These are phyloP conservation scores for Machimus rusticus DNA, from an alignment of 2,888 invertebrate species.

Conservation along the genomic window DNA sequence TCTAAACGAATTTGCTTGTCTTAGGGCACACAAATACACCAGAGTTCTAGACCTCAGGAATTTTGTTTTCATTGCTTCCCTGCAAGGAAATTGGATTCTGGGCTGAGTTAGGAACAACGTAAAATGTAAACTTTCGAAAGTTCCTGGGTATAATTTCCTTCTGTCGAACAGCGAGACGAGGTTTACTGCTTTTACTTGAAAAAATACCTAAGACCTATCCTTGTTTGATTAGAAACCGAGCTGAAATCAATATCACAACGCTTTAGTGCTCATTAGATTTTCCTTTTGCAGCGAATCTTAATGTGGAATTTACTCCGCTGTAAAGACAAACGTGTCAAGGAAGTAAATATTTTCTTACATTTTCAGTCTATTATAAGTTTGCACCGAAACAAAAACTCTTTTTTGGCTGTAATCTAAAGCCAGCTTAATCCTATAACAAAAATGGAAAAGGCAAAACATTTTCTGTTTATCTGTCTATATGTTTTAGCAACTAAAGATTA, in stretches of 20 bases:
- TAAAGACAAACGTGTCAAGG: not conserved
- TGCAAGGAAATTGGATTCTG: not conserved
- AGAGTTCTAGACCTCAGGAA: not conserved
- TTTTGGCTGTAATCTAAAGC: too few relatives aligned
- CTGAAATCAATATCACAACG: not conserved
- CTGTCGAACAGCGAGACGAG: not conserved
- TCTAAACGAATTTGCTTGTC: not conserved
- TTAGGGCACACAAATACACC: not conserved
- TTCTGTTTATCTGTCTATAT: too few relatives aligned
- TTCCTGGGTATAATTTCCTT: not conserved
- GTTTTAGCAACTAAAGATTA: too few relatives aligned
- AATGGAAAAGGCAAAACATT: too few relatives aligned
- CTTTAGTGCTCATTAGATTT: not conserved
- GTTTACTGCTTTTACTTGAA: not conserved
- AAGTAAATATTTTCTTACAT: not conserved
- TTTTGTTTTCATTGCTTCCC: not conserved
- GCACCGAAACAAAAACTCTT: too few relatives aligned
- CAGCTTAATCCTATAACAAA: not conserved
- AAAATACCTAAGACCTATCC: not conserved
- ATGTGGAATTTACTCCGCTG: not conserved
- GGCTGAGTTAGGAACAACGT: not conserved
- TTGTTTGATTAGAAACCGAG: not conserved
- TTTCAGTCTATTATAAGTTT: not conserved
- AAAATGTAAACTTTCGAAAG: not conserved
- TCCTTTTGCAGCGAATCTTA: not conserved